These are phyloP conservation scores for Hyperoodon ampullatus DNA, from an alignment of 2,113 vertebrate species.

Conservation along the genomic window DNA sequence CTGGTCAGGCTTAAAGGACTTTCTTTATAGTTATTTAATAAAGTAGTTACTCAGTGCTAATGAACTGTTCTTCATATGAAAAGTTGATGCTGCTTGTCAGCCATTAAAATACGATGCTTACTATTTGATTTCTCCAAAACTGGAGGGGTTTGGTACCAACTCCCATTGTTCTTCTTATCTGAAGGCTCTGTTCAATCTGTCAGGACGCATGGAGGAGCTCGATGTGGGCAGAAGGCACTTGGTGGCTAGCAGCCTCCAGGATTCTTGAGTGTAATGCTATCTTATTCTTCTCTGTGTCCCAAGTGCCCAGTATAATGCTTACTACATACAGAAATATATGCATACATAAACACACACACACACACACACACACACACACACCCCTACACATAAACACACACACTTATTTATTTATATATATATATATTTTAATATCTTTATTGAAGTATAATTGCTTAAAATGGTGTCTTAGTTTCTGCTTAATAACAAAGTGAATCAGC, in stretches of 20 bases:
- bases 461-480: too few species aligned
- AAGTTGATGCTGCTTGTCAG: neutral
- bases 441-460: too few species aligned
- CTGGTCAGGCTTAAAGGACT: neutral
- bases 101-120: neutral
- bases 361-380: too few species aligned
- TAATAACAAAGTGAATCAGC: too few species aligned
- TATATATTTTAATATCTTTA: too few species aligned
- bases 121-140: neutral
- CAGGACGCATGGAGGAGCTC: neutral
- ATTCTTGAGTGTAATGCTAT: neutral
- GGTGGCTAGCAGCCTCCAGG: neutral
- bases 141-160: neutral
- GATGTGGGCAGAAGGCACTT: neutral
- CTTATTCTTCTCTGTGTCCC: neutral
- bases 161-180: neutral
- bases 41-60: neutral
- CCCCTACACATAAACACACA: too few species aligned
- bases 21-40: neutral
- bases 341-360: neutral
- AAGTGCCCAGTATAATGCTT: neutral
- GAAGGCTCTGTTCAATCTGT: neutral
- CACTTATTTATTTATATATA: too few species aligned
- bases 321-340: neutral
- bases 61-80: neutral